Conservation (phyloP, 2,797 vertebrate species). For the Scyliorhinus canicula region DNA sequence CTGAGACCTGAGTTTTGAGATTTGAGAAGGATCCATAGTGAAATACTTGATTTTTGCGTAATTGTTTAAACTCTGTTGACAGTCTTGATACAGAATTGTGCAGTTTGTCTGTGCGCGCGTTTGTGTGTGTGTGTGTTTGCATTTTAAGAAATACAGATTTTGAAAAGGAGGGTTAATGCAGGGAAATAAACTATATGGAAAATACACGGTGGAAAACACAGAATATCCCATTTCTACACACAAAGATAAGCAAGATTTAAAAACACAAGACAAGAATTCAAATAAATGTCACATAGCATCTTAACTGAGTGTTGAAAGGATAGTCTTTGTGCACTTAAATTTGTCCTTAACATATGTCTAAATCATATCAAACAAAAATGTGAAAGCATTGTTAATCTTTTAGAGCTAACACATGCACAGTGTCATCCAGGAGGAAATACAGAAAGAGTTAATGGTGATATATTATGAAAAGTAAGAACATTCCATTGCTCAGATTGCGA, state of each 20-base stretch:
- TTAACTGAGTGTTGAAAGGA: not conserved
- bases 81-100: not conserved
- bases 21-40: not conserved
- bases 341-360: not conserved
- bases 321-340: not conserved
- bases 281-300: not conserved
- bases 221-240: not conserved
- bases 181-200: not conserved
- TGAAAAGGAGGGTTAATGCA: not conserved
- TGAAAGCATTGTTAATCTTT: not conserved
- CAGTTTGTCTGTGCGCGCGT: not conserved
- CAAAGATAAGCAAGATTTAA: not conserved
- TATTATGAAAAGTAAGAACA: not conserved
- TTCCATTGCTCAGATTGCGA: not conserved
- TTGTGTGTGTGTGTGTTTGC: not conserved
- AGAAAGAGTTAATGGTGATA: not conserved
- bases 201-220: not conserved
- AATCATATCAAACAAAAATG: not conserved
- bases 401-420: not conserved
- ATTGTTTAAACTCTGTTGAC: constrained; percentile 6
- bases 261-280: not conserved
- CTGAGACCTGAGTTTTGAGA: too few relatives aligned
- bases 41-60: not conserved
- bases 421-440: not conserved
- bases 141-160: not conserved